A percentile compares a stretch with the other conserved stretches of the same genome.
Evolutionary conservation across 2,113 vertebrate species (phyloP).

Genomic region (Dermatemys mawii): DNA sequence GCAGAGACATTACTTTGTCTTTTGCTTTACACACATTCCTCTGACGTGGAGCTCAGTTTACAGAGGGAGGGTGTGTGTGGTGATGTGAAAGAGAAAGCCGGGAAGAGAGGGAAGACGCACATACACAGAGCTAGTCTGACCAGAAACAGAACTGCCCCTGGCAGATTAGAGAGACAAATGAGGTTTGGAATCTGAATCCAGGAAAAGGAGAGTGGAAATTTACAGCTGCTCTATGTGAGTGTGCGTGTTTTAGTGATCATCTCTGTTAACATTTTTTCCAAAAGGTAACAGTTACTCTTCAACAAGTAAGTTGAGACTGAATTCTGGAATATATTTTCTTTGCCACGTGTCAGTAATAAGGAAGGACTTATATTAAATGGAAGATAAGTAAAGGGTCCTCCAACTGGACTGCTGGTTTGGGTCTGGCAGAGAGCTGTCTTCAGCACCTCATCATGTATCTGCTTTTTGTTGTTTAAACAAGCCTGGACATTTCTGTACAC

Average conservation of each 20-base stretch:
- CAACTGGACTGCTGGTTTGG: not conserved
- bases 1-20: conserved; percentile 64
- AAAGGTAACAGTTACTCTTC: conserved; percentile 55
- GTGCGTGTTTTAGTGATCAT: conserved; percentile 59
- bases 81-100: conserved; percentile 33
- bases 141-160: conserved; percentile 74
- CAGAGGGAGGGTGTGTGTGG: conserved; percentile 37
- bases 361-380: conserved; percentile 41
- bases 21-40: conserved; percentile 80
- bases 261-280: conserved; percentile 66
- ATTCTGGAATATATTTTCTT: conserved; percentile 29
- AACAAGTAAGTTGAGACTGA: conserved; percentile 34
- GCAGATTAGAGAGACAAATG: conserved; percentile 66
- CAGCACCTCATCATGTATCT: conserved; percentile 76
- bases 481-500: conserved; percentile 42
- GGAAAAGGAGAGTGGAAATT: conserved; percentile 82
- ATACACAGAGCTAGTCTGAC: conserved; percentile 71
- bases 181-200: conserved; percentile 61
- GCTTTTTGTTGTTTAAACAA: conserved; percentile 62
- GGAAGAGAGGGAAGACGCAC: conserved; percentile 35
- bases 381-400: conserved; percentile 41
- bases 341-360: not conserved
- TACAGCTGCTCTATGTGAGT: conserved; percentile 71
- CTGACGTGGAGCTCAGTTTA: conserved; percentile 76
- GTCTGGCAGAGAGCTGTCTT: conserved; percentile 76